phyloP scores from a whole-genome alignment of 2,113 vertebrate species.

The Lophotis ruficrista region DNA sequence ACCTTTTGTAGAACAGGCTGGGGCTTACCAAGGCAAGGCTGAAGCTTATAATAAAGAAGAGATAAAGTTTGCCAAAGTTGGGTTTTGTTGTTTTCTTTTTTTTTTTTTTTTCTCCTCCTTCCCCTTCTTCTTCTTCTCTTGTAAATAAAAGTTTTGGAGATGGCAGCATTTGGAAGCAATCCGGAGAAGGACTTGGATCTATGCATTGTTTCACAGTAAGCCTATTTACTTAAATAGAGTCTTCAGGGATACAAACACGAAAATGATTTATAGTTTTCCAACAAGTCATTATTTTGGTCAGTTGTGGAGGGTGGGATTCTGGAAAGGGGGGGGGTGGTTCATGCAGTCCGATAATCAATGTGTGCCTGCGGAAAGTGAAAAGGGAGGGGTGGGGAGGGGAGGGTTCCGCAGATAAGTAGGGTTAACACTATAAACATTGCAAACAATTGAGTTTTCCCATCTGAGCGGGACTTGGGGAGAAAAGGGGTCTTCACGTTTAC shows the following conservation, averaged over 20 bases:
- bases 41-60: slow-evolving; percentile 67
- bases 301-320: slow-evolving; percentile 55
- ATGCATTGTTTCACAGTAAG: slow-evolving; percentile 72
- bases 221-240: slow-evolving; percentile 70
- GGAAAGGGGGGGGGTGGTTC: slow-evolving; percentile 29
- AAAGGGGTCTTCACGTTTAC: slow-evolving; percentile 58
- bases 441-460: slow-evolving; percentile 62
- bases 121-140: slow-evolving; percentile 17
- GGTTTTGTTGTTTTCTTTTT: neutral
- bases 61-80: slow-evolving; percentile 75
- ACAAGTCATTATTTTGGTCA: slow-evolving; percentile 72
- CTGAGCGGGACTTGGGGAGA: slow-evolving; percentile 63
- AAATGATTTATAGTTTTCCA: slow-evolving; percentile 77
- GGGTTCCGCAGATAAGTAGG: slow-evolving; percentile 39
- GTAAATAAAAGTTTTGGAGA: slow-evolving; percentile 69
- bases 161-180: slow-evolving; percentile 56
- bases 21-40: slow-evolving; percentile 67
- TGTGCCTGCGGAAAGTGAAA: slow-evolving; percentile 49
- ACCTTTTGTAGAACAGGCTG: slow-evolving; percentile 74
- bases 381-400: slow-evolving; percentile 18
- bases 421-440: slow-evolving; percentile 68
- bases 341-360: slow-evolving; percentile 65
- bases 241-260: slow-evolving; percentile 64
- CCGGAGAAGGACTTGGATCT: slow-evolving; percentile 66
- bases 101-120: neutral